A percentile compares a stretch with the other conserved stretches of the same genome.
Evolutionary conservation across 1,140 invertebrate species (phyloP).

Genomic region (Helicoverpa zea): DNA sequence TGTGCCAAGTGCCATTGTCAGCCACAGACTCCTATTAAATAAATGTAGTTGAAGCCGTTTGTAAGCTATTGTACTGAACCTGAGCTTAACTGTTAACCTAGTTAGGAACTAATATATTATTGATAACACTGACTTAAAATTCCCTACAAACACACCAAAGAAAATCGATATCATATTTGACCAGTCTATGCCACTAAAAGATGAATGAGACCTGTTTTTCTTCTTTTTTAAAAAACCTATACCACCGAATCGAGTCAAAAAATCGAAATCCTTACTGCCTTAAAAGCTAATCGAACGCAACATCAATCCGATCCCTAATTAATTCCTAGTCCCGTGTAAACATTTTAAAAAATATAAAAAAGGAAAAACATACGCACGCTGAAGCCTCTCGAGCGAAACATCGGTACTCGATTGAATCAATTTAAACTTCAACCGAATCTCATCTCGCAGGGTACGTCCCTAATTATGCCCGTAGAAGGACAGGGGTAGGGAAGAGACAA

Average conservation of each 20-base stretch:
- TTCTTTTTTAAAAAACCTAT: conserved; percentile 10
- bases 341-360: conserved; percentile 59
- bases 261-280: conserved; percentile 23
- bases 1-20: conserved; percentile 29
- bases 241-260: neutral
- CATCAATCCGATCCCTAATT: conserved; percentile 63
- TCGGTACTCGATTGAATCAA: conserved; percentile 84
- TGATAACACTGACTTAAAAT: neutral
- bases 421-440: conserved; percentile 81
- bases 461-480: conserved; percentile 84
- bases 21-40: conserved; percentile 19
- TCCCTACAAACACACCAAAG: neutral
- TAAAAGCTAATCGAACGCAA: conserved; percentile 55
- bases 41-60: conserved; percentile 31
- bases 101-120: neutral
- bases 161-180: neutral
- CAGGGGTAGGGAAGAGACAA: conserved; percentile 76
- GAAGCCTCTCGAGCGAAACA: conserved; percentile 77
- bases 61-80: conserved; percentile 1
- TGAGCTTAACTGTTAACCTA: neutral
- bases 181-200: no score
- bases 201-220: neutral
- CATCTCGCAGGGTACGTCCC: conserved; percentile 81
- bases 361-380: conserved; percentile 60
- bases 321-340: conserved; percentile 69